Evolutionary conservation across 2,888 invertebrate genomes (phyloP), one percentile per base, ranked within the genome.

Genomic region (Trilocha varians): DNA sequence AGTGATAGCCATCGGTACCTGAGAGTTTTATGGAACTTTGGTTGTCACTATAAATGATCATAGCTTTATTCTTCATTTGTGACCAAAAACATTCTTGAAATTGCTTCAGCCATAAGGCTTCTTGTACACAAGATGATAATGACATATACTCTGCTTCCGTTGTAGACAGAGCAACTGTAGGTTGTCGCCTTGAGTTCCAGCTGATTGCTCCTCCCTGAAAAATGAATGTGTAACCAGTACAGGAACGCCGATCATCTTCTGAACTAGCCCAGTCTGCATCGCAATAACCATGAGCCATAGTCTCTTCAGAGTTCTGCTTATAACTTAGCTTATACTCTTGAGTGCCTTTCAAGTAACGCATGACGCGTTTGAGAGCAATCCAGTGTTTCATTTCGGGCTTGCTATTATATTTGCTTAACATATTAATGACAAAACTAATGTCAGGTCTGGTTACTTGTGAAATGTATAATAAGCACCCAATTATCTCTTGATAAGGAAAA

Each of bases 261-360:
- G n/a, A n/a, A n/a, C n/a, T n/a, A n/a, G 55, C 55, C 56, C 59
- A 59, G 33, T 59, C 57, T n/a, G 58, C 38, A 41, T 57, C 58
- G 45, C 57, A 55, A 25, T 49, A 58, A 6, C 52, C 57, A 33
- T 36, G 15, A 9, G 47, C 17, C n/a, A 36, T 33, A 18, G 9
- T 33, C 33, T 39, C 16, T 34, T 17, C 17, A 14, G 33, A 38
- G 13, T 43, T 39, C 16, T 44, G 35, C 2, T 6, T 47, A 15
- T 39, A 50, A 13, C 1, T 37, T 8, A 49, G 16, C 41, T 40
- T 46, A 8, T 9, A 33, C 36, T 56, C 11, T 16, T 36, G 41
- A 5, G 60, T 56, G 3, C 38, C 52, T 37, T 57, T 50, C 36
- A 62, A 13, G 25, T 54, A 57, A 15, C 54, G 46, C 4, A 59